Conservation (phyloP, 2,888 invertebrate species). For the Drosophila helvetica region DNA sequence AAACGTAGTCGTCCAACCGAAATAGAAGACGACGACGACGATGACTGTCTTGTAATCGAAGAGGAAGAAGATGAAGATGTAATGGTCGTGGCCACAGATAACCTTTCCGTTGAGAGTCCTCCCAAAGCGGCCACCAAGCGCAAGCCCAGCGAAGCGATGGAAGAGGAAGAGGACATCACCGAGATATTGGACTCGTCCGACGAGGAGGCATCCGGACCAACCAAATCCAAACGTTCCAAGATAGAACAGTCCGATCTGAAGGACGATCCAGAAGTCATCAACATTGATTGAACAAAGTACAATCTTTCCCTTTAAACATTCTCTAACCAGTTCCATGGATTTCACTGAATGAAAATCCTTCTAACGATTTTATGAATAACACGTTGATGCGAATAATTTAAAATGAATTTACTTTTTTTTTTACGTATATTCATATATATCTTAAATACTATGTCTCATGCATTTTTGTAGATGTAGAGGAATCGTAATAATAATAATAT, state of each 20-base stretch:
- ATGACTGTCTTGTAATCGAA: conserved; percentile 80
- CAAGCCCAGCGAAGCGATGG: conserved; percentile 58
- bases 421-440: background rate
- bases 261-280: conserved; percentile 59
- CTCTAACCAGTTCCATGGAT: conserved; percentile 1
- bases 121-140: conserved; percentile 67
- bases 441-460: too few species aligned
- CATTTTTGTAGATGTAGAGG: too few species aligned
- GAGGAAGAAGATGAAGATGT: conserved; percentile 72
- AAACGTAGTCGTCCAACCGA: conserved; percentile 72
- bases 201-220: conserved; percentile 59
- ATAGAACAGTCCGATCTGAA: conserved; percentile 23
- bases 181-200: conserved; percentile 80
- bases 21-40: conserved; percentile 68
- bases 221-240: conserved; percentile 64
- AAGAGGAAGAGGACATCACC: conserved; percentile 61
- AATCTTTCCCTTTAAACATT: background rate
- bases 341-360: background rate
- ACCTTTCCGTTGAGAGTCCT: conserved; percentile 52
- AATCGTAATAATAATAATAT: too few species aligned
- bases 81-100: conserved; percentile 52
- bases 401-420: background rate
- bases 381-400: background rate
- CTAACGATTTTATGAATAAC: background rate
- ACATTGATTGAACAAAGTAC: conserved; percentile 63